Evolutionary conservation across 2,113 vertebrate species (phyloP).

Genomic region (Collichthys lucidus): DNA sequence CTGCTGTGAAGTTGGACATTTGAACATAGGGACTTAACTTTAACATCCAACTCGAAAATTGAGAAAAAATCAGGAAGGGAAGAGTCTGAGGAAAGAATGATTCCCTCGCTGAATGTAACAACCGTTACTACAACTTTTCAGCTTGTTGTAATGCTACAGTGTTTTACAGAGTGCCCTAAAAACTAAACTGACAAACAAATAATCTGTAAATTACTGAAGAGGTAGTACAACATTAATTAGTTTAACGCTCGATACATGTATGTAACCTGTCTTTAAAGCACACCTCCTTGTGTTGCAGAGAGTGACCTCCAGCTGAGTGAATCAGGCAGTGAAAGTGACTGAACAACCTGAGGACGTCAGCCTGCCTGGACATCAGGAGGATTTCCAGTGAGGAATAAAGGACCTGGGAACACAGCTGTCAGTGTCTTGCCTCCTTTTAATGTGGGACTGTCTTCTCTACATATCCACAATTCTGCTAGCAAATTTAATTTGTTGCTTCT

Average conservation of each 20-base stretch:
- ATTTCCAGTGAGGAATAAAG: conserved; percentile 7
- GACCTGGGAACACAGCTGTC: conserved; percentile 18
- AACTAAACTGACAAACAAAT: neutral
- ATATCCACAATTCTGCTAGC: conserved; percentile 35
- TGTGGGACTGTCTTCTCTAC: conserved; percentile 13
- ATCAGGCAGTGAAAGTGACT: conserved; percentile 96
- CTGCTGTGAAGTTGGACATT: too few relatives aligned
- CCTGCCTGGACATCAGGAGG: neutral
- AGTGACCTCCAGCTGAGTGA: conserved; percentile 98
- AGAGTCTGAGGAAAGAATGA: too few relatives aligned
- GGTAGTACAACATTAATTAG: neutral
- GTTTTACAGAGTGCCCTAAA: neutral
- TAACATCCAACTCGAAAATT: too few relatives aligned
- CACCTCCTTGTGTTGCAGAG: conserved; percentile 83
- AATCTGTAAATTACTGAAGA: neutral
- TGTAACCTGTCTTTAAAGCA: neutral
- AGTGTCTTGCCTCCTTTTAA: conserved; percentile 7
- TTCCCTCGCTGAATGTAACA: too few relatives aligned
- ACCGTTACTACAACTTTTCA: too few relatives aligned
- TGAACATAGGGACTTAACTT: too few relatives aligned
- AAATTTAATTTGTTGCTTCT: conserved; percentile 39
- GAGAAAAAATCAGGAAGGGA: too few relatives aligned
- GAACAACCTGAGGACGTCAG: conserved; percentile 53
- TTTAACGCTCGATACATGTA: neutral
- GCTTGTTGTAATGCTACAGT: too few relatives aligned